Percentiles rank a stretch among this genome's conserved stretches.
Conservation (phyloP, 2,797 vertebrate species). For the Pachyuromys duprasi region DNA sequence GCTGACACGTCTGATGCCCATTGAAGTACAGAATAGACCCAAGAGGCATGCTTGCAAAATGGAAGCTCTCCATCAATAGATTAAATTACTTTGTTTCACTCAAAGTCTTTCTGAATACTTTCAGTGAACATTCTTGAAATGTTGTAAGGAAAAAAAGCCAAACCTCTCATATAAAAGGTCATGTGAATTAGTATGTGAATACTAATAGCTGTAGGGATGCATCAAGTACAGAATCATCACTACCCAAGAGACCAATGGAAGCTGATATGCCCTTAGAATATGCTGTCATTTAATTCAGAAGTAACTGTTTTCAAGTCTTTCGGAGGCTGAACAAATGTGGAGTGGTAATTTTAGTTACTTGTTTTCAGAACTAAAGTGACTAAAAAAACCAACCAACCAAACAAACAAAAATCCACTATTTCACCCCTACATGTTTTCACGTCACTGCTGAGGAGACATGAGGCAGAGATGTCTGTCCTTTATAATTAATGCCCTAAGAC, state of each 20-base stretch:
- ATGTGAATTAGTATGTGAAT: neutral
- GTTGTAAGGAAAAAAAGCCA: neutral
- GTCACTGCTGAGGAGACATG: neutral
- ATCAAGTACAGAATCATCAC: neutral
- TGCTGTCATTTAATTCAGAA: neutral
- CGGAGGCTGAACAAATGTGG: neutral
- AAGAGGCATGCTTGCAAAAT: neutral
- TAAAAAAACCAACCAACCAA: conserved; percentile 23
- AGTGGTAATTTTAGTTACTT: neutral
- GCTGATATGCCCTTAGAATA: rapidly evolving
- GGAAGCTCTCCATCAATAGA: neutral
- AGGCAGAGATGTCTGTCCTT: neutral
- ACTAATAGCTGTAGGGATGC: neutral
- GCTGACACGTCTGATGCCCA: neutral
- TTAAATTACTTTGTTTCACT: neutral
- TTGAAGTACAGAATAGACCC: neutral
- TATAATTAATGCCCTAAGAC: neutral
- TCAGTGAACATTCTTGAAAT: neutral
- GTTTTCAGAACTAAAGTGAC: conserved; percentile 12
- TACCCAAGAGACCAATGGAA: neutral
- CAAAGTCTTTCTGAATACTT: neutral
- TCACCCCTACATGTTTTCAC: neutral
- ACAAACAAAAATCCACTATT: neutral
- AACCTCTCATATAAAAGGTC: neutral
- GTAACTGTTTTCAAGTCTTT: neutral